Evolutionary conservation across 2,888 invertebrate genomes (phyloP), one percentile per base, ranked within the genome.

Genomic region (Drosophila kuntzei): DNA sequence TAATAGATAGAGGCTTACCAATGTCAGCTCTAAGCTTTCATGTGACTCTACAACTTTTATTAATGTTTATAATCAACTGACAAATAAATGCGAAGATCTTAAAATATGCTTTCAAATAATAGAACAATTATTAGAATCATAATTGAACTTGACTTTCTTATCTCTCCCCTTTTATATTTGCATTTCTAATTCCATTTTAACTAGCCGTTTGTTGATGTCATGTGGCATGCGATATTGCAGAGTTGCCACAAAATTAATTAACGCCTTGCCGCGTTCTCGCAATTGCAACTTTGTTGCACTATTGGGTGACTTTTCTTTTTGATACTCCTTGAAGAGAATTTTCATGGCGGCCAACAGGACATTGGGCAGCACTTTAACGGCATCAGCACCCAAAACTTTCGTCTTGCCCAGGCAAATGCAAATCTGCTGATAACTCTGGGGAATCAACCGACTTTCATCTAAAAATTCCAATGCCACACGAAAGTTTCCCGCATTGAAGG

Each of bases 1-100:
- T 49, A 54, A 54, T 54, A 43, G 20, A 49, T 29, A 27, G 50
- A 47, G 46, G 51, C 57, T 51, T 34, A 59, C 36, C n/a, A 43
- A 66, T 53, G 47, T 20, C 54, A 43, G 22, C 43, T 59, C n/a
- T 49, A 27, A 47, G 54, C 32, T 8, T 18, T 4, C 9, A 34
- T 32, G 14, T 37, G 29, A n/a, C 37, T 37, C 18, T 9, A 1
- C 12, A 12, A 27, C 25, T 25, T 32, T 34, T 61, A 44, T 61
- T 61, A 44, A 43, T 57, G 46, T 46, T 57, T 22, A 34, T 55
- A 34, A 44, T 43, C 44, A 43, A 43, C 37, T n/a, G n/a, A n/a
- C n/a, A n/a, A 18, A 3, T 14, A 14, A 3, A 32, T 34, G 12
- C 1, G 20, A 16, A n/a, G 7, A 12, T n/a, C n/a, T 27, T 22